A percentile compares a stretch with the other conserved stretches of the same genome.
phyloP scores from a whole-genome alignment of 30 jellyfish, hydroid and myxozoan species.

The Phacellophora camtschatica region DNA sequence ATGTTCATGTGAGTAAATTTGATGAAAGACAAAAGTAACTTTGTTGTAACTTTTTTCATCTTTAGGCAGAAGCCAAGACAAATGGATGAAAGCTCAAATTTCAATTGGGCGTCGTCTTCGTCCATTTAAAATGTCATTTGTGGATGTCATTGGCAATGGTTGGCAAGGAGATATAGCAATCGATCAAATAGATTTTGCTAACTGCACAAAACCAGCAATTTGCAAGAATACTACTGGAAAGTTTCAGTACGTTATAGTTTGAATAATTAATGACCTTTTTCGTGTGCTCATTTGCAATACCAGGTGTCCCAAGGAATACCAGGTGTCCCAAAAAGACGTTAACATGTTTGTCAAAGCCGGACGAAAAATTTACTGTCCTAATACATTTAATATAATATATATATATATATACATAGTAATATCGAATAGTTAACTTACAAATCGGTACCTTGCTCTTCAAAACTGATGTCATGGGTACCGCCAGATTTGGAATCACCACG shows the following conservation, averaged over 20 bases:
- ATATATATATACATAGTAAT: too few species aligned
- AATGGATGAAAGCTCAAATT: constrained; percentile 81
- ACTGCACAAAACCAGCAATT: constrained; percentile 86
- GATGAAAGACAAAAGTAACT: too few species aligned
- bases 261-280: background rate
- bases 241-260: constrained; percentile 56
- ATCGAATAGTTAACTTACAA: too few species aligned
- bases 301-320: background rate
- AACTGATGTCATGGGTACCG: too few species aligned
- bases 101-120: constrained; percentile 90
- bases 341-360: too few species aligned
- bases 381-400: too few species aligned
- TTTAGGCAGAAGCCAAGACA: constrained; percentile 20
- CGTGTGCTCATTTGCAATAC: background rate
- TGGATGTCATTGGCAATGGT: constrained; percentile 91
- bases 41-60: too few species aligned
- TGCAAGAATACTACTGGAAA: constrained; percentile 82
- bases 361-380: too few species aligned
- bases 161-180: constrained; percentile 93
- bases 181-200: constrained; percentile 78
- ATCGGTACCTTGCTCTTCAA: too few species aligned
- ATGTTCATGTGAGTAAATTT: too few species aligned
- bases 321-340: too few species aligned
- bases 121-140: constrained; percentile 79
- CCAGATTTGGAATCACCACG: too few species aligned